These are phyloP conservation scores for Drosophila pectinifera DNA, from an alignment of 1,140 invertebrate species.

Conservation along the genomic window DNA sequence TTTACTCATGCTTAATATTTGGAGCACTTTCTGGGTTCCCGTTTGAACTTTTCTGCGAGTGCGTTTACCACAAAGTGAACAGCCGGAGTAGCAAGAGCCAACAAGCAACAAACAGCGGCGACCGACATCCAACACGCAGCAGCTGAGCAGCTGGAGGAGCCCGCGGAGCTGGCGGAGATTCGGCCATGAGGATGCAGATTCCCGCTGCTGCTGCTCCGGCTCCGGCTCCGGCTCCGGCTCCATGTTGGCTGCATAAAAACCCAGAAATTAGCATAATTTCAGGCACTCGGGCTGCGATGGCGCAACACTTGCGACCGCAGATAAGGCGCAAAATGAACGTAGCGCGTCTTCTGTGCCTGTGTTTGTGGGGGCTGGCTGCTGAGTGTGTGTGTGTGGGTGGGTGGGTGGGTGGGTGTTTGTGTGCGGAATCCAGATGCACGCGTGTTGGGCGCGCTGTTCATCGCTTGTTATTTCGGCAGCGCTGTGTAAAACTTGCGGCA, in stretches of 20 bases:
- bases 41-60: conserved; percentile 29
- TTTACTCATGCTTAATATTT: too few species aligned
- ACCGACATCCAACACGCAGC: conserved; percentile 40
- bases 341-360: conserved; percentile 42
- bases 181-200: conserved; percentile 59
- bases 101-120: conserved; percentile 40
- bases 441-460: conserved; percentile 40
- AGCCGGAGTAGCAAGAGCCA: conserved; percentile 39
- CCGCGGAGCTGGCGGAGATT: conserved; percentile 34
- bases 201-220: conserved; percentile 47
- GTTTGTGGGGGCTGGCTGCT: conserved; percentile 2
- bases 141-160: conserved; percentile 49
- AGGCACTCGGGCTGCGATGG: conserved; percentile 64
- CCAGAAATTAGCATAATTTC: conserved; percentile 81
- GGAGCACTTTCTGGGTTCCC: not conserved
- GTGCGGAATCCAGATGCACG: conserved; percentile 27
- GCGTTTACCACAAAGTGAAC: conserved; percentile 44
- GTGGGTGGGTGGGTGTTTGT: conserved; percentile 14
- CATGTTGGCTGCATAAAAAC: conserved; percentile 72
- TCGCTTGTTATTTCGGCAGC: conserved; percentile 62
- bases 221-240: conserved; percentile 48
- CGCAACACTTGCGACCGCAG: conserved; percentile 72
- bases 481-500: conserved; percentile 57
- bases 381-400: conserved; percentile 2
- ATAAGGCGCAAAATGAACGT: conserved; percentile 79